These are phyloP conservation scores for Salticus scenicus DNA, from an alignment of 2,888 invertebrate genomes.

Conservation along the genomic window DNA sequence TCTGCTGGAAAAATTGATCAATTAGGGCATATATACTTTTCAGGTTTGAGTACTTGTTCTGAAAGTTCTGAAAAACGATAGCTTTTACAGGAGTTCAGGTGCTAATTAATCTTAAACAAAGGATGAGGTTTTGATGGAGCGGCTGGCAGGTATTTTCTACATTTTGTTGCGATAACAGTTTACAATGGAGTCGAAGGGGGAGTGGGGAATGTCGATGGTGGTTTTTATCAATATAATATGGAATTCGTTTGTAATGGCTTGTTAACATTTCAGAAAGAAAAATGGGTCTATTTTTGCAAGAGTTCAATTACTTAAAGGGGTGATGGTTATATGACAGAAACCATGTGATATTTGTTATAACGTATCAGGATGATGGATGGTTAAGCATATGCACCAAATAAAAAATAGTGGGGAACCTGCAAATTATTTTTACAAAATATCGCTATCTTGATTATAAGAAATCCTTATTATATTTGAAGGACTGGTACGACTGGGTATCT, in stretches of 20 bases:
- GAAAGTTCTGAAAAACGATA: conserved; percentile 38
- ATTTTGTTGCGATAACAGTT: conserved; percentile 48
- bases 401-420: neutral
- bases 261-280: conserved; percentile 6
- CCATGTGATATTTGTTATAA: neutral
- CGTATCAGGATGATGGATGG: neutral
- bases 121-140: neutral
- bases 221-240: conserved; percentile 49
- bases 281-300: conserved; percentile 4
- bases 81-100: conserved; percentile 7
- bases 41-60: conserved; percentile 27
- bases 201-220: neutral
- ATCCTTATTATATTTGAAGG: no score
- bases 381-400: neutral
- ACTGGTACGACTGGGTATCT: no score
- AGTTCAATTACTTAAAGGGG: conserved; percentile 15
- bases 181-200: conserved; percentile 12
- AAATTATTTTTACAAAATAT: neutral
- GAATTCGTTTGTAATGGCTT: neutral
- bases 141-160: conserved; percentile 3
- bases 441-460: neutral
- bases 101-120: neutral
- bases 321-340: neutral
- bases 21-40: conserved; percentile 40
- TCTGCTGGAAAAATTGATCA: conserved; percentile 50